A percentile compares a stretch with the other conserved stretches of the same genome.
These are phyloP conservation scores for Cettia cetti DNA, from an alignment of 2,113 vertebrate genomes.

Conservation along the genomic window DNA sequence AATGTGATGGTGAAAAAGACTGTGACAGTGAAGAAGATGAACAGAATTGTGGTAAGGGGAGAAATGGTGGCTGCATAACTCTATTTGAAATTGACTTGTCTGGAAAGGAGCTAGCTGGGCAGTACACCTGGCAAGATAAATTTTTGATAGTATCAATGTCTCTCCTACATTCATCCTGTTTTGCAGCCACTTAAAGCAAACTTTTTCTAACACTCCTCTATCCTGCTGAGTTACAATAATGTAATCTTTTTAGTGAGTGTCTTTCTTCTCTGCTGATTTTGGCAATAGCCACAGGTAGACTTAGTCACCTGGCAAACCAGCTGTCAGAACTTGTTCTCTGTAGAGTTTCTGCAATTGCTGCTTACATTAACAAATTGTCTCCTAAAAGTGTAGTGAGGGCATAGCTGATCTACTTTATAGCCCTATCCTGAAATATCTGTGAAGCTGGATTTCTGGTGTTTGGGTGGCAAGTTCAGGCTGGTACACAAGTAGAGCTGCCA, in stretches of 20 bases:
- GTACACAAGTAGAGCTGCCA: background rate
- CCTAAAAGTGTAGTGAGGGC: background rate
- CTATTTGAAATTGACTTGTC: background rate
- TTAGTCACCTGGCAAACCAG: background rate
- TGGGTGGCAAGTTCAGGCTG: background rate
- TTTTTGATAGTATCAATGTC: background rate
- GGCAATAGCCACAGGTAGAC: background rate
- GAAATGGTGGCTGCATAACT: background rate
- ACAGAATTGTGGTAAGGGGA: constrained; percentile 88
- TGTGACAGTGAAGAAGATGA: constrained; percentile 94
- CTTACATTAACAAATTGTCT: background rate
- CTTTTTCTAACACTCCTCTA: background rate
- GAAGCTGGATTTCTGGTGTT: background rate
- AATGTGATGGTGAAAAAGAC: constrained; percentile 94
- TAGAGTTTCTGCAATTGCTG: background rate
- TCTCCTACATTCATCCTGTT: background rate
- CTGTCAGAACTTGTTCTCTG: background rate
- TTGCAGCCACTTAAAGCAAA: background rate
- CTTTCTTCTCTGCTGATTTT: background rate
- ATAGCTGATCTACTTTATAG: background rate
- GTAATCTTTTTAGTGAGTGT: background rate
- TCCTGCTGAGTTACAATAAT: background rate
- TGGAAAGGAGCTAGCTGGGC: background rate
- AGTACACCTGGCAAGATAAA: background rate
- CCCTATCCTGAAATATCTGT: background rate